These are phyloP conservation scores for Lydus trimaculatus DNA, from an alignment of 2,888 invertebrate genomes.

Conservation along the genomic window DNA sequence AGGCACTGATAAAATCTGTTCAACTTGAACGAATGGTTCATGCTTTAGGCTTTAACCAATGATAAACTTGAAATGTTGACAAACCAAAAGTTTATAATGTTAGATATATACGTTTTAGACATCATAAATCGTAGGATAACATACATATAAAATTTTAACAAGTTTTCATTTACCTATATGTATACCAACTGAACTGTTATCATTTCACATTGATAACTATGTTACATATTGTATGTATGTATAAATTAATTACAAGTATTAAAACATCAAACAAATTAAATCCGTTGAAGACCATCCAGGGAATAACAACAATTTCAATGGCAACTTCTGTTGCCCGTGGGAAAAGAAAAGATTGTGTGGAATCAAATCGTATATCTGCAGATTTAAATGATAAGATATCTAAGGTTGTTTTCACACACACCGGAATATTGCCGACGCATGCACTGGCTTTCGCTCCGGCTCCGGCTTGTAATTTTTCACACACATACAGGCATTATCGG, in stretches of 20 bases:
- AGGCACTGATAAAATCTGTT: conserved; percentile 24
- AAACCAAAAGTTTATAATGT: conserved; percentile 29
- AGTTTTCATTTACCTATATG: not conserved
- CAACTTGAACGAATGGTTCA: conserved; percentile 14
- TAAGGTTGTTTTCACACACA: too few species aligned
- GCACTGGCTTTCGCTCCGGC: too few species aligned
- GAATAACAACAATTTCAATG: not conserved
- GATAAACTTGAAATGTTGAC: conserved; percentile 21
- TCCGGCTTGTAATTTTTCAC: too few species aligned
- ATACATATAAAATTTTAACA: not conserved
- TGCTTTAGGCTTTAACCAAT: conserved; percentile 22
- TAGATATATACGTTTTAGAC: not conserved
- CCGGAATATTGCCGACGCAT: too few species aligned
- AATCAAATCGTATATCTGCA: conserved; percentile 25
- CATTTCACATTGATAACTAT: not conserved
- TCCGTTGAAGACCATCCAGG: not conserved
- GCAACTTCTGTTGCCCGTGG: not conserved
- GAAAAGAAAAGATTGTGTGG: conserved; percentile 14
- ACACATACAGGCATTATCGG: too few species aligned
- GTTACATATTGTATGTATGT: not conserved
- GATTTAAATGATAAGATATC: conserved; percentile 24
- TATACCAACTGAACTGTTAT: too few species aligned
- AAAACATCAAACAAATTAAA: not conserved
- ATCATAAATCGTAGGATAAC: not conserved
- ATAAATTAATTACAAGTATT: not conserved